Evolutionary conservation across 2,797 vertebrate genomes (phyloP).

Genomic region (Hoplostethus mediterraneus): DNA sequence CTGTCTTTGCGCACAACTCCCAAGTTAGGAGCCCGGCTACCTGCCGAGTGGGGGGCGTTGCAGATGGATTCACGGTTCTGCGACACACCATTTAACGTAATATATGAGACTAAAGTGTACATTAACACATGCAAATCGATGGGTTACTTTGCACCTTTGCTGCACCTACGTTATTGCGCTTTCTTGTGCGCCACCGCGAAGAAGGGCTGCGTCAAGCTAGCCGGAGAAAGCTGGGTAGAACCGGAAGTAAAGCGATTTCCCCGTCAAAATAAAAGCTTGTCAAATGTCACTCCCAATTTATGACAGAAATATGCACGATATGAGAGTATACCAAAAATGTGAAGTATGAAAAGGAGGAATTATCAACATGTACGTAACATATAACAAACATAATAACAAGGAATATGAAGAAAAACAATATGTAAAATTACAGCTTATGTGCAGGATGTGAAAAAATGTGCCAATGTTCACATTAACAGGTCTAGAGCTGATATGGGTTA

Average conservation of each 20-base stretch:
- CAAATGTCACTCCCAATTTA: too few species aligned
- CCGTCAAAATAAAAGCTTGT: slow-evolving; percentile 63
- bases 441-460: too few species aligned
- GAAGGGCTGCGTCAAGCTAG: slow-evolving; percentile 48
- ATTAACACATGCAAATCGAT: slow-evolving; percentile 25
- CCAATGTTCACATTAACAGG: too few species aligned
- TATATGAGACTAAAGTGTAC: slow-evolving; percentile 21
- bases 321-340: too few species aligned
- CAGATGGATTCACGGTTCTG: background rate
- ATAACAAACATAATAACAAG: too few species aligned
- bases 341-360: too few species aligned
- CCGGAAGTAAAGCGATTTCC: slow-evolving; percentile 39
- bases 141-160: slow-evolving; percentile 32
- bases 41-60: slow-evolving; percentile 1
- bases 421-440: too few species aligned
- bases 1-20: slow-evolving; percentile 54
- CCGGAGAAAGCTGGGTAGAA: background rate
- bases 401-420: too few species aligned
- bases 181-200: slow-evolving; percentile 59
- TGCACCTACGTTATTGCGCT: slow-evolving; percentile 51
- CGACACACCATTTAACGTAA: background rate
- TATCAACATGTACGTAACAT: too few species aligned
- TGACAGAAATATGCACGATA: too few species aligned
- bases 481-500: too few species aligned
- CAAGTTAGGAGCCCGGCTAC: background rate